Conservation (phyloP, 2,888 invertebrate genomes). For the Atethmia centrago region DNA sequence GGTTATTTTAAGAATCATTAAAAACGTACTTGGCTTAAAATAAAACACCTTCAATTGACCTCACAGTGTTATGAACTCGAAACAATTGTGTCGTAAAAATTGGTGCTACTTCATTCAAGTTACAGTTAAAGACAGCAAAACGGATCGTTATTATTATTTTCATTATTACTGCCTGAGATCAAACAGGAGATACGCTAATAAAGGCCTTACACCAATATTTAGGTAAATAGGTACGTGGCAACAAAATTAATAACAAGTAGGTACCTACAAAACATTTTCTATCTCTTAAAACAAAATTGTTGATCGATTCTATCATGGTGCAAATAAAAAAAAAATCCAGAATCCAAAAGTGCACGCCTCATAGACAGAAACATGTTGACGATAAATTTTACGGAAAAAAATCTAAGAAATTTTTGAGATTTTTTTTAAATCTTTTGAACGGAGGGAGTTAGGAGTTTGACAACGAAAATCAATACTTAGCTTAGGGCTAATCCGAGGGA, state of each 20-base stretch:
- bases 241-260: not conserved
- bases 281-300: not conserved
- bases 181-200: not conserved
- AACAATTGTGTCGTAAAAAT: not conserved
- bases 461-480: no score
- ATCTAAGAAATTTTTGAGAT: no score
- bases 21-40: not conserved
- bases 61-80: not conserved
- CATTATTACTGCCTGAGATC: conserved; percentile 33
- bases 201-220: not conserved
- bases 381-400: no score
- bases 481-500: no score
- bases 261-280: not conserved
- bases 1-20: not conserved
- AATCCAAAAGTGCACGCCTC: no score
- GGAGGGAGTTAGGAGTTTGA: no score
- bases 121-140: conserved; percentile 1
- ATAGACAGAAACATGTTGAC: no score
- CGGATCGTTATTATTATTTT: not conserved
- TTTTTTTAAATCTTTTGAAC: no score
- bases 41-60: not conserved
- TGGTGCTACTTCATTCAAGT: not conserved
- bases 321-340: no score
- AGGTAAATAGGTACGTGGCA: not conserved
- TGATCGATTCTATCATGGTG: not conserved